Conservation (phyloP, 2,797 vertebrate genomes). For the Gymnothorax javanicus region DNA sequence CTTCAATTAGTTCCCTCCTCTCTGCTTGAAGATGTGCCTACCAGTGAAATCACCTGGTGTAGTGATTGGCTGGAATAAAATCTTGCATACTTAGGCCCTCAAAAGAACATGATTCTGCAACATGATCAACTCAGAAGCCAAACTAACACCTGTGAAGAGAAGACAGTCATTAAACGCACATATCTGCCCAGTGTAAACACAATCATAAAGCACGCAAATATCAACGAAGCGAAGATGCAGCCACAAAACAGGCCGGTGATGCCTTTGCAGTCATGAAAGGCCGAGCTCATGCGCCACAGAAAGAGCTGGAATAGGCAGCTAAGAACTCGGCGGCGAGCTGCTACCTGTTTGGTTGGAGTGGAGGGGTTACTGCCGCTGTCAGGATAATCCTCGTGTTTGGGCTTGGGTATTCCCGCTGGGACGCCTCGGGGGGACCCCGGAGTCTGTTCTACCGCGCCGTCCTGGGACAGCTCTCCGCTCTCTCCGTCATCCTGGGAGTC, state of each 20-base stretch:
- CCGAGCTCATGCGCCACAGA: not conserved
- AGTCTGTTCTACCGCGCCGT: conserved; percentile 25
- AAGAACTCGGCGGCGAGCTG: not conserved
- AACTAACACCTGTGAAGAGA: not conserved
- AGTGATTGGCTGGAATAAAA: too few relatives aligned
- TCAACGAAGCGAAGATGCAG: not conserved
- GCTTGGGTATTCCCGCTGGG: conserved; percentile 35
- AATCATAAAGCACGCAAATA: not conserved
- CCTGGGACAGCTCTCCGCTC: conserved; percentile 43
- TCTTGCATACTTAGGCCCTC: too few relatives aligned
- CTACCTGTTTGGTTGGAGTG: conserved; percentile 55
- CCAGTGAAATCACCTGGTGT: too few relatives aligned
- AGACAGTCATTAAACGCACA: too few relatives aligned
- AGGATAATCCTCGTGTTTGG: conserved; percentile 40
- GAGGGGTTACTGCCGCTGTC: conserved; percentile 53
- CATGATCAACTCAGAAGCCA: too few relatives aligned
- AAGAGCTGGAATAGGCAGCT: not conserved
- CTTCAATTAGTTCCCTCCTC: too few relatives aligned
- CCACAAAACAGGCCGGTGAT: not conserved
- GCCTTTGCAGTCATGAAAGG: not conserved
- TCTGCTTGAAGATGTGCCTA: too few relatives aligned
- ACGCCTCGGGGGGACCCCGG: conserved; percentile 46
- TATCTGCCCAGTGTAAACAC: not conserved
- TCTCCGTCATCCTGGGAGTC: conserved; percentile 60
- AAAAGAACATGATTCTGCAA: too few relatives aligned